phyloP scores from a whole-genome alignment of 2,888 invertebrate species.

The Acronicta aceris region DNA sequence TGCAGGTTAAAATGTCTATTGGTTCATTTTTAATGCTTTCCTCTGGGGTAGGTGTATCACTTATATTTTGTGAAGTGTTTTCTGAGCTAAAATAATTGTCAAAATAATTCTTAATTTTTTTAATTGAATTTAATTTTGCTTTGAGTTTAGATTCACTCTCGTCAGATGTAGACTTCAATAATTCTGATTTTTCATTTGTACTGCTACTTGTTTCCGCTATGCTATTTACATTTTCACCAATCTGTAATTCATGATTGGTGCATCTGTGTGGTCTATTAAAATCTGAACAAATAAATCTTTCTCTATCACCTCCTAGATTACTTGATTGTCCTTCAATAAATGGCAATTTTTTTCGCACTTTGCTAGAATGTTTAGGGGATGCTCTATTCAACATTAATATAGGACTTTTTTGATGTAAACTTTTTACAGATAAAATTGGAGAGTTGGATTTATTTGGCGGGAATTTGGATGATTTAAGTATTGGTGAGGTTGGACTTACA shows the following conservation, averaged over 20 bases:
- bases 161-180: constrained; percentile 11
- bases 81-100: constrained; percentile 76
- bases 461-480: constrained; percentile 50
- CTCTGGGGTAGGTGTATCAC: constrained; percentile 71
- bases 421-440: constrained; percentile 61
- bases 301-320: not conserved
- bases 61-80: constrained; percentile 73
- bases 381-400: constrained; percentile 64
- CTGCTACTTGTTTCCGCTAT: not conserved
- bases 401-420: constrained; percentile 66
- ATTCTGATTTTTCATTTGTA: not conserved
- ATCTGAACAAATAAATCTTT: not conserved
- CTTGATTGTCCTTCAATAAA: constrained; percentile 20
- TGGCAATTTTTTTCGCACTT: constrained; percentile 72
- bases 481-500: constrained; percentile 57
- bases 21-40: constrained; percentile 71
- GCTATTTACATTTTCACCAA: not conserved
- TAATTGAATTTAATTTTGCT: constrained; percentile 56
- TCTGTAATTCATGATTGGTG: not conserved
- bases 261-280: constrained; percentile 9
- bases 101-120: constrained; percentile 76
- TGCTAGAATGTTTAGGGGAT: constrained; percentile 59
- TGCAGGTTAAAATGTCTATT: constrained; percentile 69
- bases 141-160: constrained; percentile 26
- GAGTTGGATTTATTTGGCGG: constrained; percentile 54